A percentile compares a stretch with the other conserved stretches of the same genome.
Conservation (phyloP, 2,113 vertebrate species). For the Herpetotheres cachinnans region DNA sequence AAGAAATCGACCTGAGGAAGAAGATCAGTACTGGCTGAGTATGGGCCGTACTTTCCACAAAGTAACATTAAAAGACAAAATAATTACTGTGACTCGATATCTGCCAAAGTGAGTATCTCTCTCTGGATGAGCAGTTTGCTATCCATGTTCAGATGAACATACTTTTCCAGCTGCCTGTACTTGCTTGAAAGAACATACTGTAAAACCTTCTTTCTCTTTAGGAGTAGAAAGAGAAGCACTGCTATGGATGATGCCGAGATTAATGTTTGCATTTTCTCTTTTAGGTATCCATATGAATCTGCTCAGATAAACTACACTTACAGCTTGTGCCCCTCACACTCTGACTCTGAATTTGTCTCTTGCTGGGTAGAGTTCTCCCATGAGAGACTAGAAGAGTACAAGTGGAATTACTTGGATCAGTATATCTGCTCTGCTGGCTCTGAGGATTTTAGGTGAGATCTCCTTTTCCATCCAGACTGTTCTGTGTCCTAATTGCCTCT, state of each 20-base stretch:
- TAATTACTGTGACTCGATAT: conserved; percentile 96
- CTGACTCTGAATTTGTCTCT: conserved; percentile 87
- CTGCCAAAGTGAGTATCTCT: conserved; percentile 89
- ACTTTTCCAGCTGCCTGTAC: not conserved
- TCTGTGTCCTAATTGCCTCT: conserved; percentile 29
- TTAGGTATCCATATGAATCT: conserved; percentile 92
- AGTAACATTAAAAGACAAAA: conserved; percentile 95
- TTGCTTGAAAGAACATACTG: not conserved
- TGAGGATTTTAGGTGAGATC: conserved; percentile 92
- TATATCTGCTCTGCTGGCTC: conserved; percentile 98
- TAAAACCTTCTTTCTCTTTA: not conserved
- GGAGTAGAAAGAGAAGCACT: not conserved
- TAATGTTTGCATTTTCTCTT: not conserved
- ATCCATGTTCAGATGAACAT: not conserved
- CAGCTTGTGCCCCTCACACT: conserved; percentile 92
- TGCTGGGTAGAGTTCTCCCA: conserved; percentile 99
- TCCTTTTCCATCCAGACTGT: not conserved
- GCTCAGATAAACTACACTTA: conserved; percentile 96
- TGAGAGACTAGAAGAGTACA: conserved; percentile 94
- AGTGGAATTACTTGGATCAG: conserved; percentile 99
- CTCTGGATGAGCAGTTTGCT: not conserved
- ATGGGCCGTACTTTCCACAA: conserved; percentile 98
- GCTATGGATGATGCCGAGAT: not conserved
- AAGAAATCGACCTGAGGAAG: conserved; percentile 87
- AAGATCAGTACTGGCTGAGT: conserved; percentile 94